phyloP scores from a whole-genome alignment of 2,888 invertebrate species.

The Pecten maximus region DNA sequence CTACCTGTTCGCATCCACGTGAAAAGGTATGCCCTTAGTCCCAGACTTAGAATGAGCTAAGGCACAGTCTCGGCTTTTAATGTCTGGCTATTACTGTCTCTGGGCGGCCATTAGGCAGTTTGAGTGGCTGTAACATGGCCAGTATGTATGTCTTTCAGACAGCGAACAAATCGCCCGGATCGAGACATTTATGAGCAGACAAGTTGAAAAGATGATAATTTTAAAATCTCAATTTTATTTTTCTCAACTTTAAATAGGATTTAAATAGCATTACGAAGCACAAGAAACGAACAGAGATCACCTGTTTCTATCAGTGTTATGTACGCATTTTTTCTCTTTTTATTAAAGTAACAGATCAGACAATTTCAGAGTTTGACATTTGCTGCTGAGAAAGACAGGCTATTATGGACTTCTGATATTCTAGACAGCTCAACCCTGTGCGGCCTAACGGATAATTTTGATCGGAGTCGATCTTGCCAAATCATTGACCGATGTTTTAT shows the following conservation, averaged over 20 bases:
- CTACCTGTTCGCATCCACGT: conserved; percentile 2
- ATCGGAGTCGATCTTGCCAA: too few species aligned
- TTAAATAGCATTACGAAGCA: background rate
- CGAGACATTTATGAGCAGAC: conserved; percentile 4
- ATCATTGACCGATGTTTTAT: too few species aligned
- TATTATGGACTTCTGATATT: background rate
- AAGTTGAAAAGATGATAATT: conserved; percentile 8
- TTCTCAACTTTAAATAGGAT: background rate
- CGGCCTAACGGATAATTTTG: background rate
- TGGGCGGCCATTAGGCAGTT: background rate
- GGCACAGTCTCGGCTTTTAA: background rate
- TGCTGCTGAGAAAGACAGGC: conserved; percentile 11
- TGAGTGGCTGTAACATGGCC: background rate
- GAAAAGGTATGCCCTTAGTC: background rate
- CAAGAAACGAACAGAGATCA: background rate
- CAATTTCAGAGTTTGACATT: background rate
- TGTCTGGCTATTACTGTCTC: background rate
- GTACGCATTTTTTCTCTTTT: background rate
- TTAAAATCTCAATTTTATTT: conserved; percentile 20
- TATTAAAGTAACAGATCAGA: background rate
- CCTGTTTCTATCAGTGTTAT: background rate
- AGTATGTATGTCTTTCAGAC: background rate
- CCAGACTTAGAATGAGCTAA: background rate
- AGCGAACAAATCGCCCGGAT: background rate
- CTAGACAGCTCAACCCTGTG: background rate